Evolutionary conservation across 2,797 vertebrate genomes (phyloP).

Genomic region (Karalla daura): DNA sequence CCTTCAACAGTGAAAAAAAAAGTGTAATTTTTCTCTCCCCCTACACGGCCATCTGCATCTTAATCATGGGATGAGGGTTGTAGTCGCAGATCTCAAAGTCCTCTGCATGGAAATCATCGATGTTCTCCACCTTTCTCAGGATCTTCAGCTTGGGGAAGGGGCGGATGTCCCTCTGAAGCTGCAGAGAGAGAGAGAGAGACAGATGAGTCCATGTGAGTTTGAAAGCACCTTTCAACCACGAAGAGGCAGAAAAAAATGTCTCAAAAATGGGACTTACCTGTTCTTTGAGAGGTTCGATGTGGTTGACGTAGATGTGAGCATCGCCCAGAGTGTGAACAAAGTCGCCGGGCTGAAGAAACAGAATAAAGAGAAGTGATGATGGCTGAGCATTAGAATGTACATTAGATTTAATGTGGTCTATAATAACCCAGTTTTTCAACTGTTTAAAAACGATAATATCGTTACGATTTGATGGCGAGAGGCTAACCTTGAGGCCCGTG

Average conservation of each 20-base stretch:
- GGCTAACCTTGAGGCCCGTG: conserved; percentile 90
- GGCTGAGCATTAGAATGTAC: no score
- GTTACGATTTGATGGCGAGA: no score
- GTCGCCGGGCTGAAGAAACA: conserved; percentile 87
- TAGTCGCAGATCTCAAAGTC: conserved; percentile 94
- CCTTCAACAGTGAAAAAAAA: no score
- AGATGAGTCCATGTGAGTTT: background rate
- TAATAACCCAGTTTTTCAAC: no score
- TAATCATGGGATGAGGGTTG: conserved; percentile 93
- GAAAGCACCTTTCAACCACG: background rate
- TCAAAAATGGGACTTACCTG: conserved; percentile 88
- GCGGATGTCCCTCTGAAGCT: conserved; percentile 93
- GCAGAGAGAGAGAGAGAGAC: conserved; percentile 47
- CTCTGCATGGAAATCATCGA: conserved; percentile 90
- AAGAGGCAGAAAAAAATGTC: background rate
- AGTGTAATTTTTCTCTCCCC: conserved; percentile 53
- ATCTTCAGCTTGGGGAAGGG: conserved; percentile 95
- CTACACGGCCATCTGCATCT: conserved; percentile 99
- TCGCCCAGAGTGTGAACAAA: conserved; percentile 97
- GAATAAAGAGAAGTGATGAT: background rate
- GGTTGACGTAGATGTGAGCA: conserved; percentile 95
- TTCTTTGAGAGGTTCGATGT: conserved; percentile 90
- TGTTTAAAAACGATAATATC: no score
- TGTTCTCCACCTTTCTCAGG: conserved; percentile 87
- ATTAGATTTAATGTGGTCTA: no score